Evolutionary conservation across 2,888 invertebrate genomes (phyloP), one percentile per base, ranked within the genome.

Genomic region (Lithosia quadra): DNA sequence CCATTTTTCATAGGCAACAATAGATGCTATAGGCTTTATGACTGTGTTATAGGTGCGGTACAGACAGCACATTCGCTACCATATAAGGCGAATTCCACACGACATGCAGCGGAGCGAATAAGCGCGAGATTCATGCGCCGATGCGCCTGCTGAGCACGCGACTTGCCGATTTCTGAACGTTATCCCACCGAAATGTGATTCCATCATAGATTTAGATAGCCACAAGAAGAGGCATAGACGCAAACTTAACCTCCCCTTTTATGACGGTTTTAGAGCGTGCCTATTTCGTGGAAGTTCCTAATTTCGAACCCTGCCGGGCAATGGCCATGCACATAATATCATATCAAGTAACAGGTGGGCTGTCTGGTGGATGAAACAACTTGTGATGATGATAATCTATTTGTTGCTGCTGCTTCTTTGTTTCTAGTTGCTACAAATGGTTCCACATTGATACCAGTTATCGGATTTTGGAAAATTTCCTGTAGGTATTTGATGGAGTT

Each of bases 41-140:
- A n/a, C 73, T 39, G 13, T 39, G 75, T 76, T 76, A 75, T 78
- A 84, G 86, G 88, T 68, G 86, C 75, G 86, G 87, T 82, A 72
- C 74, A 79, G 73, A 81, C 78, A 74, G 73, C 71, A 74, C 75
- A 82, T 77, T 81, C 78, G 82, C 75, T 83, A 84, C 92, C 92
- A 91, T 93, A 93, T 92, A 93, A 84, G 93, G 93, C 81, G 91
- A 91, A 92, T 92, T 89, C 91, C 90, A 84, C 82, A 80, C 85
- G 82, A 78, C 81, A 86, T 81, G 84, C 87, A 85, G 73, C 85
- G 77, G 84, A 88, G 88, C 88, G 88, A 85, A 85, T 88, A 89
- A 90, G 77, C 81, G 84, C 73, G 77, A 66, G 69, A 75, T 84
- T 85, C 79, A 87, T 86, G 86, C 85, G 76, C 82, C 67, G 81